Evolutionary conservation across 2,888 invertebrate species (phyloP).

Genomic region (Horisme vitalbata): DNA sequence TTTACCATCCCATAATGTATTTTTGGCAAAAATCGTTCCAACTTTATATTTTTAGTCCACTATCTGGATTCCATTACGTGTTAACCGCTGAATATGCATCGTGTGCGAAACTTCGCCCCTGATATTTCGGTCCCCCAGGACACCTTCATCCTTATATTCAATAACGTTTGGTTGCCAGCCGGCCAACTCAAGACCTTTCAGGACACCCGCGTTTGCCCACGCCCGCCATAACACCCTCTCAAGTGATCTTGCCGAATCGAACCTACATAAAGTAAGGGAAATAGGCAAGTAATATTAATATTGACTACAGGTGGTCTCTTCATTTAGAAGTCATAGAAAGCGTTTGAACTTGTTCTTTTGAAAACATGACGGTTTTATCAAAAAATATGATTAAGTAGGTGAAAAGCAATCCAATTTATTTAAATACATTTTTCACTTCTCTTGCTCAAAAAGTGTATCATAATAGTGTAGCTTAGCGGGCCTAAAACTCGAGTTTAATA

Average conservation of each 20-base stretch:
- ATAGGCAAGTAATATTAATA: not conserved
- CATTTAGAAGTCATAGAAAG: too few relatives aligned
- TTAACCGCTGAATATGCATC: constrained; percentile 27
- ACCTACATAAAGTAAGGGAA: constrained; percentile 9
- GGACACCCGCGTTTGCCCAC: constrained; percentile 17
- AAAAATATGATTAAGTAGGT: too few relatives aligned
- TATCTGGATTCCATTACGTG: constrained; percentile 25
- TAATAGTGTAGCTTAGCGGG: too few relatives aligned
- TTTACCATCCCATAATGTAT: too few relatives aligned
- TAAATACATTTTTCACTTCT: too few relatives aligned
- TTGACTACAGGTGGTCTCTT: too few relatives aligned
- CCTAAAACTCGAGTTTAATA: too few relatives aligned
- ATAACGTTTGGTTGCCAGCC: constrained; percentile 26
- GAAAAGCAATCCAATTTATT: too few relatives aligned
- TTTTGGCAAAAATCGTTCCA: constrained; percentile 6
- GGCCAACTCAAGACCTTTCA: constrained; percentile 16
- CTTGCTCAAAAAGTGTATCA: too few relatives aligned
- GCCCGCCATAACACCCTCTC: constrained; percentile 24
- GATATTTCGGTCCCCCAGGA: constrained; percentile 28
- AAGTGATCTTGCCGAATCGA: constrained; percentile 14
- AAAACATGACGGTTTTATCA: too few relatives aligned
- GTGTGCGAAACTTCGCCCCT: constrained; percentile 23
- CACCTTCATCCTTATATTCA: constrained; percentile 34
- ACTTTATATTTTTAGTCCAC: constrained; percentile 11
- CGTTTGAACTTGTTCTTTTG: too few relatives aligned